Evolutionary conservation across 2,113 vertebrate species (phyloP).

Genomic region (Nipponia nippon): DNA sequence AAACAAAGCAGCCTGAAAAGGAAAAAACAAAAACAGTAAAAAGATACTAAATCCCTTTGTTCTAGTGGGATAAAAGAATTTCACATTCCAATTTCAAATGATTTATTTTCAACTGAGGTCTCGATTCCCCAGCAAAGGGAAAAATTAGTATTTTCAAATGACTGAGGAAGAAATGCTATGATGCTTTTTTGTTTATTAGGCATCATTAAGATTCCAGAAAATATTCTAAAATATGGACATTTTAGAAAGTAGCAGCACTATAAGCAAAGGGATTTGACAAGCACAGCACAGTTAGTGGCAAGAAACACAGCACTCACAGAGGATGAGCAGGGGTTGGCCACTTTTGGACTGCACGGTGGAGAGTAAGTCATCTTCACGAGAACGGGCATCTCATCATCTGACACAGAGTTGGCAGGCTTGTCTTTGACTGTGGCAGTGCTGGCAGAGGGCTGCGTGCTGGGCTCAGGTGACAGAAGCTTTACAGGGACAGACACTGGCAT

Average conservation of each 20-base stretch:
- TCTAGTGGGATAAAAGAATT: conserved; percentile 8
- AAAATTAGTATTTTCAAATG: not conserved
- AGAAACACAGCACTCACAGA: conserved; percentile 83
- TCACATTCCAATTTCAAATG: not conserved
- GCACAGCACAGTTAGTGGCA: conserved; percentile 64
- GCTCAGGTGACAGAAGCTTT: conserved; percentile 79
- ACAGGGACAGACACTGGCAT: conserved; percentile 91
- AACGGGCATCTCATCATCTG: conserved; percentile 85
- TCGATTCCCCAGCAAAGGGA: not conserved
- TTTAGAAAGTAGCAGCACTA: conserved; percentile 29
- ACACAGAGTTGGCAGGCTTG: conserved; percentile 77
- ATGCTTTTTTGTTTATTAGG: not conserved
- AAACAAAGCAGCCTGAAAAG: conserved; percentile 55
- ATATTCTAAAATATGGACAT: not conserved
- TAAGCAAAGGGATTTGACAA: conserved; percentile 76
- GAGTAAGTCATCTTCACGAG: conserved; percentile 84
- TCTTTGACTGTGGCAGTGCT: conserved; percentile 74
- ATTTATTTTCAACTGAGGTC: not conserved
- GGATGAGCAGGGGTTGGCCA: conserved; percentile 75
- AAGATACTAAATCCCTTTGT: conserved; percentile 68
- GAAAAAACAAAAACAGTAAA: conserved; percentile 35
- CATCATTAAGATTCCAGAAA: not conserved
- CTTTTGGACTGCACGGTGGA: conserved; percentile 76
- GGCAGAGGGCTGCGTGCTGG: conserved; percentile 76
- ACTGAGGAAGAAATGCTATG: not conserved